These are phyloP conservation scores for Macheiramphus alcinus DNA, from an alignment of 2,113 vertebrate genomes.

Conservation along the genomic window DNA sequence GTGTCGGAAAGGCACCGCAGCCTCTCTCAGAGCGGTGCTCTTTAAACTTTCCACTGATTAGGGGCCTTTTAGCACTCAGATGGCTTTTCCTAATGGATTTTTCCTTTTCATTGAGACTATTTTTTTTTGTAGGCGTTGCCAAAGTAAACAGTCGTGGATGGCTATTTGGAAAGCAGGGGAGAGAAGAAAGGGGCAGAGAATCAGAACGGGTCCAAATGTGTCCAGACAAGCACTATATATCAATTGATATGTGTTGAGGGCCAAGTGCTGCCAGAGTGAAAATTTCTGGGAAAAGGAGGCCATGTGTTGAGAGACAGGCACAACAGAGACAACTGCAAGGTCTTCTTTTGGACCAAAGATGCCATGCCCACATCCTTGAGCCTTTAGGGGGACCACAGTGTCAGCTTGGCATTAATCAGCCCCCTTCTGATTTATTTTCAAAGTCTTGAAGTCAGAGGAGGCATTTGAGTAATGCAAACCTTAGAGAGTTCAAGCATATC, in stretches of 20 bases:
- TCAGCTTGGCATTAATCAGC: not conserved
- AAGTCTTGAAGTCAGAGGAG: not conserved
- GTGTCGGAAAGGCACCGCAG: slow-evolving; percentile 59
- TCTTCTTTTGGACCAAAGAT: not conserved
- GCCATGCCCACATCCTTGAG: not conserved
- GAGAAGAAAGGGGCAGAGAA: slow-evolving; percentile 26
- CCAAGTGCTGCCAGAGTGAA: not conserved
- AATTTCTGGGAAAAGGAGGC: not conserved
- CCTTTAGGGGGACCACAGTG: not conserved
- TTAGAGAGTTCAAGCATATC: not conserved
- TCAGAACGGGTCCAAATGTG: not conserved
- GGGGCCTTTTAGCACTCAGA: slow-evolving; percentile 67
- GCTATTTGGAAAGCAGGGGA: slow-evolving; percentile 32
- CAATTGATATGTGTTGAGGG: not conserved
- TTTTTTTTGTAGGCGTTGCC: slow-evolving; percentile 18
- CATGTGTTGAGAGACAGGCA: not conserved
- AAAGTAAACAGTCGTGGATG: slow-evolving; percentile 45
- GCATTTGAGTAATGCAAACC: not conserved
- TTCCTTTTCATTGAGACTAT: slow-evolving; percentile 37
- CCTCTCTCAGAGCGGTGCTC: slow-evolving; percentile 30
- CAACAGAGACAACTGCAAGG: not conserved
- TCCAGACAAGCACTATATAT: slow-evolving; percentile 13
- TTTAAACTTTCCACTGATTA: slow-evolving; percentile 68
- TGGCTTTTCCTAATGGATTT: slow-evolving; percentile 67
- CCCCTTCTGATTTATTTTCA: not conserved